Base-by-base conservation (phyloP, 2,888 invertebrate genomes). In the Hedychridium roseum region DNA sequence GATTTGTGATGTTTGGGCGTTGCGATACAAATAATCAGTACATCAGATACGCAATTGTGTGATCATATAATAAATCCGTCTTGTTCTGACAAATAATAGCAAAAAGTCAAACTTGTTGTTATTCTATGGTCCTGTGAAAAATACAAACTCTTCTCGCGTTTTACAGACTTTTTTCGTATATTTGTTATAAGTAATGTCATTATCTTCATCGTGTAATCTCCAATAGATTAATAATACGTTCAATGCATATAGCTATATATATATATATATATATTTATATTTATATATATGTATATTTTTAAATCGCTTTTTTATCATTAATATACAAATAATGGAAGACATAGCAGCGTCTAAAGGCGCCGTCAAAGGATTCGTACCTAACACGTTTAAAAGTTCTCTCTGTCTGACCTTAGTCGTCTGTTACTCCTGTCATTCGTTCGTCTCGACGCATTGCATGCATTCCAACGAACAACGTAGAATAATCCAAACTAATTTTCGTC, bases 321-420 rank as follows among this genome's bases (percentile, higher is more conserved):
- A 71, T 70, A 67, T 74, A 74, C 63, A 71, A 73, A 70, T 74
- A 73, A 71, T 74, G 74, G 74, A 74, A 74, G 74, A 74, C 74
- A 67, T 72, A 60, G 65, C 66, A 69, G 72, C 63, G 60, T 63
- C 51, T 54, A 49, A 16, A 46, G 54, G 63, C 60, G 57, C 58
- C 50, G 51, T 51, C 50, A 50, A 57, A 57, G 61, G 57, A 63
- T 53, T 38, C 48, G 21, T 57, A 57, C 26, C 57, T 60, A 60
- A 52, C 44, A 62, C 48, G 34, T 50, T 63, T 40, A 50, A 50
- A 60, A 43, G 42, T 39, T 32, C 37, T 37, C 34, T 44, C 37
- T 34, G 16, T 53, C 12, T 28, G 5, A 12, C 18, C 28, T 41
- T 41, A 32, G 40, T 2, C 12, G 11, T 31, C 5, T 1, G 15